Base-by-base conservation (phyloP, 1,140 invertebrate genomes). In the Drosophila equinoxialis region DNA sequence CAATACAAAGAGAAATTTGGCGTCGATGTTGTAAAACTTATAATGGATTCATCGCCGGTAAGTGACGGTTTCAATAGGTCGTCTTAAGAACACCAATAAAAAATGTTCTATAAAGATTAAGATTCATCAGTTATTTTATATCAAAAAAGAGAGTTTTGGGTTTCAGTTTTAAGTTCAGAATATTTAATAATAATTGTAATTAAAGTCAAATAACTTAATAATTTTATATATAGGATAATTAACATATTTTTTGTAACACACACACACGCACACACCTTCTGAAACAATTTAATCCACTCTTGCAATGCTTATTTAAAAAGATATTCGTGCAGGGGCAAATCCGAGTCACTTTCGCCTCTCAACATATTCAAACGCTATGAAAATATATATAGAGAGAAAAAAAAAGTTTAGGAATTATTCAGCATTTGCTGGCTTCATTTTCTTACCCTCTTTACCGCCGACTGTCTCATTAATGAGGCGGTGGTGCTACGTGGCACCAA, bases 1-100 rank as follows among this genome's bases (percentile, higher is more conserved):
- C 94, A 96, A 61, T 98, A 97, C 92, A 95, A 95, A 77, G 96
- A 97, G 61, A 98, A 98, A 92, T 98, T 97, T 92, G 97, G 97
- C 2, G 92, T 93, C 35, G 97, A 97, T 71, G 95, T 94, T 72
- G 96, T 98, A 1, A 97, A 97, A 92, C 96, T 98, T 92, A 98
- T 98, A 41, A 97, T 97, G 95, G 97, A 98, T 93, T 98, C 97
- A 5, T 95, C 95, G 30, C 96, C 96, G 86, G 96, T 96, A 89
- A 94, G 94, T 93, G 14, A 39, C 8, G 8, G 13, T 7, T 51
- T 8, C 8, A 6, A 48, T 17, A 8, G 1, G 2, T 48, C 14
- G 0, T 7, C 6, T 6, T 35, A 35, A 35, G 33, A 23, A 23
- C 1, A 23, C 33, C 33, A 37, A 37, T 37, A 10, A 30, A 30